Base-by-base conservation (phyloP, 1,140 invertebrate species). In the Pachypeltis micranthus region DNA sequence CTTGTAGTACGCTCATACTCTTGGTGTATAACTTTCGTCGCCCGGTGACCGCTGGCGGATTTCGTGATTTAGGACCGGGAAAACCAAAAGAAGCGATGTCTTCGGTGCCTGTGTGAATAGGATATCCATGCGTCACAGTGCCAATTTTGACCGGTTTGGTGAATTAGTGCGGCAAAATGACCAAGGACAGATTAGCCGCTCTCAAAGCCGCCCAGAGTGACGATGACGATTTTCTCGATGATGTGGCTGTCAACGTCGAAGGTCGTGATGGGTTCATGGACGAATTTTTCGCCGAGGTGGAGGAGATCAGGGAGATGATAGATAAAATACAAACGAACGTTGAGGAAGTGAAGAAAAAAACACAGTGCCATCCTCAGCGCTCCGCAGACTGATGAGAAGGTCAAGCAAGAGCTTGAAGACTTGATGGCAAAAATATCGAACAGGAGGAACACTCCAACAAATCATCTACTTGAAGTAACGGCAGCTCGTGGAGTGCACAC, bases 301-400 rank as follows among this genome's bases (percentile, higher is more conserved):
- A 99, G 80, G 96, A 98, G 79, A 98, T 99, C 77, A 86, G 95
- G 68, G 93, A 93, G 77, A 97, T 96, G 90, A 96, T 99, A 83
- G 95, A 99, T 77, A 96, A 94, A 80, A 97, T 99, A 75, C 92
- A 96, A 75, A 86, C 89, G 70, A 97, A 97, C 84, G 95, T 99
- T 56, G 95, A 99, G 74, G 94, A 98, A 80, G 96, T 99, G 29
- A 99, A 98, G 83, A 97, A 96, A 83, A 96, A 98, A 97, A 83
- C 96, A 99, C 78, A 97, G 93, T 80, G 89, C 91, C 76, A 98
- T 99, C 72, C 81, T 99, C 69, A 96, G 94, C 70, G 95, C 95
- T 68, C 96, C 96, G 65, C 93, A 96, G 73, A 96, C 94, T 72
- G 96, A 98, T 83, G 95, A 98, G 80, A 98, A 85, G 91, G n/a